Percentiles rank a stretch among this genome's conserved stretches.
These are phyloP conservation scores for Hippopotamyrus pictus DNA, from an alignment of 2,797 vertebrate genomes.

Conservation along the genomic window DNA sequence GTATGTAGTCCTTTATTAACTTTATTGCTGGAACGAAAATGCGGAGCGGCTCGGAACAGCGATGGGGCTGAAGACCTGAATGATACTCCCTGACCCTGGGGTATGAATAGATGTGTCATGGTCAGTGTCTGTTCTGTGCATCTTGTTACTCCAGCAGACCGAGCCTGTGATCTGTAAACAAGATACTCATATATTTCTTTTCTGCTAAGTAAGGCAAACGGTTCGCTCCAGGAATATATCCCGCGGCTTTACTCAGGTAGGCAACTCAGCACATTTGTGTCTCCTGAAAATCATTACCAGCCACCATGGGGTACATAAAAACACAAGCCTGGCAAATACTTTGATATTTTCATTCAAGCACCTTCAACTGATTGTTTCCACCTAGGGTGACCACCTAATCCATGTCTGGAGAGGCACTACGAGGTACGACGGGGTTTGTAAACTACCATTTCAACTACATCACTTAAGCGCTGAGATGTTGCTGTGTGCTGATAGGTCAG, in stretches of 20 bases:
- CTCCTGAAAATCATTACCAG: conserved; percentile 57
- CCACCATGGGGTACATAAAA: conserved; percentile 55
- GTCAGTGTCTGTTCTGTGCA: neutral
- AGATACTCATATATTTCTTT: conserved; percentile 15
- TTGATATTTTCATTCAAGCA: conserved; percentile 51
- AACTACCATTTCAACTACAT: neutral
- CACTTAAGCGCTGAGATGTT: neutral
- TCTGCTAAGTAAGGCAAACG: conserved; percentile 51
- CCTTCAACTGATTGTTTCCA: conserved; percentile 35
- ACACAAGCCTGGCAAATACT: conserved; percentile 49
- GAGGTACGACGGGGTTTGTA: neutral
- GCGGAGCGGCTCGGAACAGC: neutral
- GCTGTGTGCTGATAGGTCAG: neutral
- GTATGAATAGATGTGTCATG: neutral
- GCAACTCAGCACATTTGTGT: conserved; percentile 53
- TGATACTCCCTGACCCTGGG: neutral
- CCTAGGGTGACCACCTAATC: neutral
- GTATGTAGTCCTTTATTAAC: neutral
- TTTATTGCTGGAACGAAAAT: neutral
- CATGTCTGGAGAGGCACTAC: neutral
- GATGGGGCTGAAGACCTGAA: neutral
- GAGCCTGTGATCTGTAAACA: neutral
- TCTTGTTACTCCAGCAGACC: neutral
- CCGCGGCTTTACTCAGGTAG: conserved; percentile 51
- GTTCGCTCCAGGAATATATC: conserved; percentile 64